These are phyloP conservation scores for Perodicticus potto DNA, from an alignment of 2,797 vertebrate species.

Conservation along the genomic window DNA sequence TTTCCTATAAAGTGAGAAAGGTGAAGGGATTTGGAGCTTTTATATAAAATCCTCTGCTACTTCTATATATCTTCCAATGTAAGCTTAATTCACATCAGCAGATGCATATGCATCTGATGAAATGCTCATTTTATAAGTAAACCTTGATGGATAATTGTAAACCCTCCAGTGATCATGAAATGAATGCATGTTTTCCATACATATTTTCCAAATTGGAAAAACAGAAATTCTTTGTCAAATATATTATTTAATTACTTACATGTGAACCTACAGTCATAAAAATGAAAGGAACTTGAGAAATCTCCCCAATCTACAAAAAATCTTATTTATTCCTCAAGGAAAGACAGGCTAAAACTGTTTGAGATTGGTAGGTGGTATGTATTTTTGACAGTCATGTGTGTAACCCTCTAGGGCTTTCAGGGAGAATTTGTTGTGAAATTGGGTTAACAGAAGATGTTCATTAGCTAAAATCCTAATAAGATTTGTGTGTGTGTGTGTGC, in stretches of 20 bases:
- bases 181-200: background rate
- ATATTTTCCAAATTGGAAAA: conserved; percentile 10
- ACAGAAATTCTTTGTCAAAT: background rate
- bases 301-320: background rate
- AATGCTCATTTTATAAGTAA: background rate
- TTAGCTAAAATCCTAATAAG: background rate
- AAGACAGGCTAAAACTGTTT: background rate
- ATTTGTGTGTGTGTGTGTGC: background rate
- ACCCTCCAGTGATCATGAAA: background rate
- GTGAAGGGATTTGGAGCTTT: background rate
- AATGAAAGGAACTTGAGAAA: background rate
- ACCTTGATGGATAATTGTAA: background rate
- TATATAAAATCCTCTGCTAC: background rate
- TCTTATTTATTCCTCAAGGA: background rate
- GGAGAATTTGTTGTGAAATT: background rate
- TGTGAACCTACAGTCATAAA: background rate
- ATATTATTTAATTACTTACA: conserved; percentile 42
- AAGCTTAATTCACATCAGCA: background rate
- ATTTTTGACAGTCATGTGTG: background rate
- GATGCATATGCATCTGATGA: background rate
- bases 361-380: background rate
- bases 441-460: background rate
- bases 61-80: background rate
- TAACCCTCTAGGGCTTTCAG: background rate
- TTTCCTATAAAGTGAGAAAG: background rate